Evolutionary conservation across 2,888 invertebrate genomes (phyloP).

Genomic region (Cybosia mesomella): DNA sequence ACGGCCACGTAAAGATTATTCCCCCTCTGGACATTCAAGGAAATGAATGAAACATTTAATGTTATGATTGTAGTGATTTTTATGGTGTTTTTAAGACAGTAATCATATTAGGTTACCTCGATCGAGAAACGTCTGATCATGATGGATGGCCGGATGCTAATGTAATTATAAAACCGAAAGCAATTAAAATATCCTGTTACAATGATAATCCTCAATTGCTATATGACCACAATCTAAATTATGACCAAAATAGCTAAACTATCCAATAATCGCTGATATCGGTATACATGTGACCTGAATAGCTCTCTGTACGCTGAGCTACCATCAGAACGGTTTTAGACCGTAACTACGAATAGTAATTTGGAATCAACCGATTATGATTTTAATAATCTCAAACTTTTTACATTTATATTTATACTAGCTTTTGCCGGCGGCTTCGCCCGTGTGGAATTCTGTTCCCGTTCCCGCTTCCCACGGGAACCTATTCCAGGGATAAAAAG

Average conservation of each 20-base stretch:
- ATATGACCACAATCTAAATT: too few relatives aligned
- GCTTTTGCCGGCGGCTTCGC: too few relatives aligned
- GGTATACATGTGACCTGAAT: background rate
- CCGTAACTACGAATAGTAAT: background rate
- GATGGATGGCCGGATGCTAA: constrained; percentile 9
- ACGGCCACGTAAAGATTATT: constrained; percentile 23
- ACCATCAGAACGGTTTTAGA: background rate
- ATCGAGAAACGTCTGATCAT: background rate
- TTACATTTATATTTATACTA: too few relatives aligned
- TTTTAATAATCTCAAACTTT: too few relatives aligned
- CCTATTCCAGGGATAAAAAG: too few relatives aligned
- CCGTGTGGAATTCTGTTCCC: too few relatives aligned
- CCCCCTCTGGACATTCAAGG: background rate
- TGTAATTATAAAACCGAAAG: background rate
- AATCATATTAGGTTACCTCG: background rate
- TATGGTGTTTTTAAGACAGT: constrained; percentile 6
- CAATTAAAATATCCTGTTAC: constrained; percentile 4
- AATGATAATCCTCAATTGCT: background rate
- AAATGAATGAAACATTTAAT: background rate
- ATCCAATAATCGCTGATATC: background rate
- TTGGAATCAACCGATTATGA: background rate
- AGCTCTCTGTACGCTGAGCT: background rate
- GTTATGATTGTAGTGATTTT: constrained; percentile 6
- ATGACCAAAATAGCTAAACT: background rate
- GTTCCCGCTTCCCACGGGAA: too few relatives aligned